These are phyloP conservation scores for Notospermus geniculatus DNA, from an alignment of 1,140 invertebrate genomes.

Conservation along the genomic window DNA sequence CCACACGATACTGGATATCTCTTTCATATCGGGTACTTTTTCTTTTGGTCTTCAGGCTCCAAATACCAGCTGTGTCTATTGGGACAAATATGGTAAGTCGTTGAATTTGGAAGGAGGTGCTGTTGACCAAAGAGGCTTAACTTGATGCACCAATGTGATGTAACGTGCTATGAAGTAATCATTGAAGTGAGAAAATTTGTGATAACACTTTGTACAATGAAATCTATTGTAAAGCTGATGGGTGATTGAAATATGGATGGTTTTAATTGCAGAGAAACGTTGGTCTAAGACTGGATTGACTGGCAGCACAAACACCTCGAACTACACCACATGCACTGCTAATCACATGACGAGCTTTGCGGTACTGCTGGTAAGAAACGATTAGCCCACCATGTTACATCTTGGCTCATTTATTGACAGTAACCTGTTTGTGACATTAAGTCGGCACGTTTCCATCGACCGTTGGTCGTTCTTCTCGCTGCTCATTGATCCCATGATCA, in stretches of 20 bases:
- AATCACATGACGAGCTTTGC: conserved; percentile 62
- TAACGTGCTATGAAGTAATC: no score
- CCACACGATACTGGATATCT: no score
- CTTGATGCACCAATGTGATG: not conserved
- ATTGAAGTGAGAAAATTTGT: not conserved
- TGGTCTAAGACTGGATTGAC: conserved; percentile 58
- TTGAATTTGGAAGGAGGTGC: not conserved
- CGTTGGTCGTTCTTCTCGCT: no score
- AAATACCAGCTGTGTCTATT: conserved; percentile 56
- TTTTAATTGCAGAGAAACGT: conserved; percentile 33
- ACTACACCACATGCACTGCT: conserved; percentile 54
- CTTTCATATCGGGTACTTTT: not conserved
- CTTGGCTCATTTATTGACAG: conserved; percentile 10
- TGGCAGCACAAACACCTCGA: conserved; percentile 39
- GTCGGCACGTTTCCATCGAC: no score
- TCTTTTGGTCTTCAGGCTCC: conserved; percentile 23
- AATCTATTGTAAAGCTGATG: conserved; percentile 3
- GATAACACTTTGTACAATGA: not conserved
- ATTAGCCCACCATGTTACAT: not conserved
- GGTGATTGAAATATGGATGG: not conserved
- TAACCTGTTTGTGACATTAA: no score
- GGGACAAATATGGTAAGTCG: conserved; percentile 54
- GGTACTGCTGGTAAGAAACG: conserved; percentile 56
- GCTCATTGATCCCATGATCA: no score
- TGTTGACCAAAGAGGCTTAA: not conserved